Percentiles rank a stretch among this genome's conserved stretches.
These are phyloP conservation scores for Sebastes dallii DNA, from an alignment of 2,797 vertebrate genomes.

Conservation along the genomic window DNA sequence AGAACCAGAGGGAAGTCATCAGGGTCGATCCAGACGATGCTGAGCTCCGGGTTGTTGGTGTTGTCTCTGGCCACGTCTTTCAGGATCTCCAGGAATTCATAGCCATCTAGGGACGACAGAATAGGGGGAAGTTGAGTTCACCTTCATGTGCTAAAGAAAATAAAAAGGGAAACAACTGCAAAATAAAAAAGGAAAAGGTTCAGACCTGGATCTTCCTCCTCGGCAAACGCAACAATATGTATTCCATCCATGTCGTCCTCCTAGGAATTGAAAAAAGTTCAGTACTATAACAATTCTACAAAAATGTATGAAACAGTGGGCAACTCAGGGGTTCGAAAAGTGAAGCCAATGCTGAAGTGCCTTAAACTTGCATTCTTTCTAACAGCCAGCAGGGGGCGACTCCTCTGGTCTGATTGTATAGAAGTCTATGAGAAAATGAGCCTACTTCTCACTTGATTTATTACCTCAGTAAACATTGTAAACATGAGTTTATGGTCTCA, in stretches of 20 bases:
- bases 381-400: no score
- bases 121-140: background rate
- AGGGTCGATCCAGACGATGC: slow-evolving; percentile 97
- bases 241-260: slow-evolving; percentile 97
- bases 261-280: slow-evolving; percentile 65
- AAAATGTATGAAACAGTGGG: background rate
- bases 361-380: no score
- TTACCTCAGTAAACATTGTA: no score
- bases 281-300: background rate
- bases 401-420: no score
- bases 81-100: slow-evolving; percentile 96
- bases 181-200: background rate
- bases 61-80: slow-evolving; percentile 98
- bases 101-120: slow-evolving; percentile 86
- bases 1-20: slow-evolving; percentile 96
- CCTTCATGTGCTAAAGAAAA: background rate
- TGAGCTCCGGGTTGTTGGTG: slow-evolving; percentile 95
- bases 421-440: no score
- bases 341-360: rapidly evolving
- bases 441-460: no score
- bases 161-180: background rate
- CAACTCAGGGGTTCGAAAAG: no score
- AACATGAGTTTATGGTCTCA: no score
- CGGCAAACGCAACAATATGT: slow-evolving; percentile 97
- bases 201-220: slow-evolving; percentile 96